Evolutionary conservation across 1,140 invertebrate species (phyloP).

Genomic region (Neodiprion virginianus): DNA sequence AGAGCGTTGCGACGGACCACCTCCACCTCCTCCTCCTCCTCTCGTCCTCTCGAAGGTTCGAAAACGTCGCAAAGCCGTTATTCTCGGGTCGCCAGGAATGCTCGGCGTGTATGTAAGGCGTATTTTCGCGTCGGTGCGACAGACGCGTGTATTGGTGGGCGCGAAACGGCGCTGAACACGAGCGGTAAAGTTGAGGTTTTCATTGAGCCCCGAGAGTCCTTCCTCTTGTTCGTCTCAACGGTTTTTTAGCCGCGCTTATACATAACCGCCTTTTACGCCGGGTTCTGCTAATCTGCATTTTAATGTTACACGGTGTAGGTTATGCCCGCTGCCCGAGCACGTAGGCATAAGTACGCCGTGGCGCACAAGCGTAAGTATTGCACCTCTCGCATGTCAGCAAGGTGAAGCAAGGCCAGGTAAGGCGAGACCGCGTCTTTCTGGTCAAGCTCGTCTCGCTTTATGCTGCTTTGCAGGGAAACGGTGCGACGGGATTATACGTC

Average conservation of each 20-base stretch:
- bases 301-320: background rate
- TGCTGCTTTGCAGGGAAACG: no score
- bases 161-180: background rate
- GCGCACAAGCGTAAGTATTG: no score
- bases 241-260: background rate
- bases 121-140: background rate
- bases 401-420: background rate
- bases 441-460: background rate
- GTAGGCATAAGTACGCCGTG: background rate
- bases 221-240: background rate
- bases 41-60: background rate
- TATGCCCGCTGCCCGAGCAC: background rate
- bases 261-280: background rate
- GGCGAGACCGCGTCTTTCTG: background rate
- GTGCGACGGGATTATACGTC: background rate
- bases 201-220: background rate
- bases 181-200: constrained; percentile 4
- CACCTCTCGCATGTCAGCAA: no score
- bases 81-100: background rate
- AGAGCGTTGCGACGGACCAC: background rate
- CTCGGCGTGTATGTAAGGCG: background rate
- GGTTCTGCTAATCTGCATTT: constrained; percentile 2
- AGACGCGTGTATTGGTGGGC: background rate
- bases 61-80: constrained; percentile 7
- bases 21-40: no score